These are phyloP conservation scores for Hypsopygia costalis DNA, from an alignment of 2,888 invertebrate species.

Conservation along the genomic window DNA sequence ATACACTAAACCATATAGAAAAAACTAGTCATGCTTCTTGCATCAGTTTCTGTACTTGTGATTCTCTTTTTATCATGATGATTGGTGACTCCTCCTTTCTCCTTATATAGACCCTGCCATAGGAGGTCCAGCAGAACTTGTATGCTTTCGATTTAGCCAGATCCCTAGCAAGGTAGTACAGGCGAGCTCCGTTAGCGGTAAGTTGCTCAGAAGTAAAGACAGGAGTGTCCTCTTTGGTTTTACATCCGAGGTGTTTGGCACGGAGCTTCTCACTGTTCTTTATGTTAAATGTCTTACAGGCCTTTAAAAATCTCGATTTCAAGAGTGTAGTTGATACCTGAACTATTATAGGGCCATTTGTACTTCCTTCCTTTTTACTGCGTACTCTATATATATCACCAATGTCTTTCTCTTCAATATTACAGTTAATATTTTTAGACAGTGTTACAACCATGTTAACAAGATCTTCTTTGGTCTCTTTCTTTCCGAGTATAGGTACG, in stretches of 20 bases:
- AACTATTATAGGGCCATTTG: constrained; percentile 2
- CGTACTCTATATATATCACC: constrained; percentile 10
- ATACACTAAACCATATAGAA: no score
- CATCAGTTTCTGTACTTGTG: background rate
- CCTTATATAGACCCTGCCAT: background rate
- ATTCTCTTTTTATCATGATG: background rate
- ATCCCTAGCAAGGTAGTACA: background rate
- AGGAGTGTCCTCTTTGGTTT: no score
- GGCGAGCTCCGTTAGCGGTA: background rate
- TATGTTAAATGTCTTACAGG: constrained; percentile 1
- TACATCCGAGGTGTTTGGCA: no score
- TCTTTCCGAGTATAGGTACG: constrained; percentile 9
- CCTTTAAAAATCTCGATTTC: background rate
- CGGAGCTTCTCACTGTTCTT: background rate
- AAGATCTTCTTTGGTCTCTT: no score
- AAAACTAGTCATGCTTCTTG: constrained; percentile 1
- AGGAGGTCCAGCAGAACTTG: constrained; percentile 1
- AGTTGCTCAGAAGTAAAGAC: background rate
- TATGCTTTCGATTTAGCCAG: background rate
- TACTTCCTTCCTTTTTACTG: background rate
- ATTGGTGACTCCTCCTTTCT: background rate
- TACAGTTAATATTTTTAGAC: constrained; percentile 7
- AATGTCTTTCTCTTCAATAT: constrained; percentile 9
- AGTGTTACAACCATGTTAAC: constrained; percentile 11
- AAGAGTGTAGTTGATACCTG: constrained; percentile 5